phyloP scores from a whole-genome alignment of 2,113 vertebrate species.

The Pseudopodoces humilis region DNA sequence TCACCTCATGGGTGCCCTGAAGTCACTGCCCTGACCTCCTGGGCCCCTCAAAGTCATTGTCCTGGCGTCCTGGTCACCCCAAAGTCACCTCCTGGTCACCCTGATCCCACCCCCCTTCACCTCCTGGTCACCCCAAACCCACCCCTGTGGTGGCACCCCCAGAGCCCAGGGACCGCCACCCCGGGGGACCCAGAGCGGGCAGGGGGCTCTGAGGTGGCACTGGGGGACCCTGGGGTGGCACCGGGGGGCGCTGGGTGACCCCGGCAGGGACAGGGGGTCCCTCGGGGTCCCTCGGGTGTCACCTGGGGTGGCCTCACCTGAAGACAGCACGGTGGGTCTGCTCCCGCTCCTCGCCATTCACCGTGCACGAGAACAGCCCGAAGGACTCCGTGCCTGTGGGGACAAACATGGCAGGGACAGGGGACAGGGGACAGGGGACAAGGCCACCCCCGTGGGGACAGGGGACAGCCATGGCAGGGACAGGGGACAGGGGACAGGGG shows the following conservation, averaged over 20 bases:
- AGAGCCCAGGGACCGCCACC: neutral
- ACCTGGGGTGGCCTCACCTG: conserved; percentile 65
- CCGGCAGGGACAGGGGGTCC: too few relatives aligned
- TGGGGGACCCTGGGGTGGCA: too few relatives aligned
- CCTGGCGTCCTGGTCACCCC: too few relatives aligned
- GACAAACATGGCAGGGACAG: neutral
- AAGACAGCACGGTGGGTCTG: conserved; percentile 94
- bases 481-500: neutral
- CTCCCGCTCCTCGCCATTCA: conserved; percentile 92
- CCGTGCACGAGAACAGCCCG: conserved; percentile 92
- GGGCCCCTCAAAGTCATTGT: too few relatives aligned
- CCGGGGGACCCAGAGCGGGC: neutral
- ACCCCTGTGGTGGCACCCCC: too few relatives aligned
- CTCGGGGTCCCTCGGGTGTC: neutral
- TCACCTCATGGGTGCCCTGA: too few relatives aligned
- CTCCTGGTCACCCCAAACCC: too few relatives aligned
- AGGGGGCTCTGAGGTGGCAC: neutral
- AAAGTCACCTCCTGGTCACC: too few relatives aligned
- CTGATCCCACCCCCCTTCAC: too few relatives aligned
- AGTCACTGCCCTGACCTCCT: too few relatives aligned
- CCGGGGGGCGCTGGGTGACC: neutral
- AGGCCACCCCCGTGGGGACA: neutral
- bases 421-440: neutral
- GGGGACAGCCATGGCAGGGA: neutral
- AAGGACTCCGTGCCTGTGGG: conserved; percentile 94